Base-by-base conservation (phyloP, 2,113 vertebrate species). In the Sakesphorus luctuosus region DNA sequence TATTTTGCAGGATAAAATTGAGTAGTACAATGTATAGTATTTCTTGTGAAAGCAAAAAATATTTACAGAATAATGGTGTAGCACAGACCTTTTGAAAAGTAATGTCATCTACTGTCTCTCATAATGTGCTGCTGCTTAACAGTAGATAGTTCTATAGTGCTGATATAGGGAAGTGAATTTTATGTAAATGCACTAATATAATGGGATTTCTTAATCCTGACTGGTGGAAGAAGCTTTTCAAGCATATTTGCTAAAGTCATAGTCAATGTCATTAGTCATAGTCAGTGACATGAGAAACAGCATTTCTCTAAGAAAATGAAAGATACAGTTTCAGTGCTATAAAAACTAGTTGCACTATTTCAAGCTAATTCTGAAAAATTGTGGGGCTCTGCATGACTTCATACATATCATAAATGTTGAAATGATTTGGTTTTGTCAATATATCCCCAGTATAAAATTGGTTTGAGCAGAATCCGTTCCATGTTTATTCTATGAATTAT, bases 151-250 rank as follows among this genome's bases (percentile, higher is more conserved):
- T 94, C 73, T 74, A 44, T 95, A 89, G 33, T 94, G 86, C 88
- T 95, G 83, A 88, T 94, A 91, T 49, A 69, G 35, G 84, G 82
- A 94, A 94, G 91, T 91, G 65, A 87, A 90, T 91, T 95, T 92
- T 93, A 93, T 94, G 85, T 96, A 92, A 93, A 95, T 96, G 56
- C 40, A 53, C 68, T 80, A 83, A 94, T 88, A 84, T 94, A 97
- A 94, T 84, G 90, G 83, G 15, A 94, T 94, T 96, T 90, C 85
- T 92, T 93, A 92, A 97, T 95, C 93, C 85, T 92, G 90, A 90
- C 90, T 85, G 55, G 82, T 88, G 59, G 87, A 85, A 95, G 94
- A 93, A 88, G 85, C 59, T 93, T 97, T 90, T 96, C 75, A 94
- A 92, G 82, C 83, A 52, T 88, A 92, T 95, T 97, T 96, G 79